phyloP scores from a whole-genome alignment of 2,888 invertebrate genomes.

The Idaea biselata region DNA sequence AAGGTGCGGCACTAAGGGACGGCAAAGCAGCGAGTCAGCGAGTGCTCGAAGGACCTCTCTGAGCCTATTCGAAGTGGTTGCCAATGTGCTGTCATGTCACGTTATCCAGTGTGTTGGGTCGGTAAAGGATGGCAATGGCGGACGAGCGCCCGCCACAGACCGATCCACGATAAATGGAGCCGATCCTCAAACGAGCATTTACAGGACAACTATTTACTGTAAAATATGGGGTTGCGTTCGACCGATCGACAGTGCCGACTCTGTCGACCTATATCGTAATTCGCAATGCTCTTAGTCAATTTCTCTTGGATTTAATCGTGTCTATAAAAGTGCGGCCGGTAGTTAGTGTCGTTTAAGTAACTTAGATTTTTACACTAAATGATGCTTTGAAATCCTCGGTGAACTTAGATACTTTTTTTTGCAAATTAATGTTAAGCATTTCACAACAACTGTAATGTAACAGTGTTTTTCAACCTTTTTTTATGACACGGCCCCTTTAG shows the following conservation, averaged over 20 bases:
- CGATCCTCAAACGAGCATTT: slow-evolving; percentile 47
- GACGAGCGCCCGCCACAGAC: slow-evolving; percentile 38
- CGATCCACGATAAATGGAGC: slow-evolving; percentile 50
- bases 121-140: slow-evolving; percentile 41
- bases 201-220: slow-evolving; percentile 53
- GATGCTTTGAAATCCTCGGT: too few relatives aligned
- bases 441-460: too few relatives aligned
- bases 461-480: too few relatives aligned
- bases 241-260: slow-evolving; percentile 37
- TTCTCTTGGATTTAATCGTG: background rate
- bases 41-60: slow-evolving; percentile 17
- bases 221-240: slow-evolving; percentile 46
- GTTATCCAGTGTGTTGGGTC: slow-evolving; percentile 52
- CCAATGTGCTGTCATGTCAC: slow-evolving; percentile 48
- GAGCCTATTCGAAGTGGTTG: slow-evolving; percentile 34
- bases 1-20: slow-evolving; percentile 24
- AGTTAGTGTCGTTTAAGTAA: background rate
- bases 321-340: background rate
- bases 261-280: slow-evolving; percentile 40
- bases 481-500: too few relatives aligned
- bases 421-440: too few relatives aligned
- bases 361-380: too few relatives aligned
- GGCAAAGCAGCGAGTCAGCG: slow-evolving; percentile 19
- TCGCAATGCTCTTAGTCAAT: slow-evolving; percentile 24
- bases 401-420: too few relatives aligned